Evolutionary conservation across 1,140 invertebrate genomes (phyloP), one percentile per base, ranked within the genome.

Genomic region (Drosophila bocki): DNA sequence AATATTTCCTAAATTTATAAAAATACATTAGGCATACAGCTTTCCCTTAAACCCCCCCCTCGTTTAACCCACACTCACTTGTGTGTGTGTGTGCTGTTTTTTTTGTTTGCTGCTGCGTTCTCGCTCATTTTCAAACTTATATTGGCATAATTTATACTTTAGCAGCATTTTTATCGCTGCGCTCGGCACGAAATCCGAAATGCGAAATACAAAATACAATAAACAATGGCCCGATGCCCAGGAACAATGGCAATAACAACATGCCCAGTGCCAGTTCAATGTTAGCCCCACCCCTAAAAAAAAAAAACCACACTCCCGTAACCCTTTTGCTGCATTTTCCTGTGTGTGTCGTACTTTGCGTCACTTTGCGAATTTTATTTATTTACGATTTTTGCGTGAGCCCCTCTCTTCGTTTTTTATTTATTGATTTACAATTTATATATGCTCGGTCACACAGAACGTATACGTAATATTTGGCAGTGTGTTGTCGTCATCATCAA

Each of bases 121-220:
- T 78, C 71, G 65, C 53, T 68, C 57, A 83, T 85, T 85, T 85
- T 78, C 74, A 81, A 75, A 75, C 71, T 75, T 75, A 65, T 85
- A 87, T 86, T 86, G 83, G 80, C 76, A 87, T 87, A 87, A 87
- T 87, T 87, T 87, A 87, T 87, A 87, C 84, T 82, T 87, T 87
- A 88, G 84, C 84, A 87, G 83, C 83, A 87, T 83, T 87, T 86
- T 87, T 87, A 87, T 87, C 83, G 83, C 83, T 87, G 83, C 84
- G 83, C 83, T 87, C 80, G 67, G 76, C 76, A 80, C 71, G 76
- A 87, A 82, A 83, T 75, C 75, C 62, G 50, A 72, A 82, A 44
- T 77, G 71, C 63, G 51, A 74, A 69, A 70, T 54, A 75, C 74
- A 67, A 80, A 80, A 87, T 72, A 82, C 47, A 79, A 80, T 88